These are phyloP conservation scores for Onychostruthus taczanowskii DNA, from an alignment of 2,113 vertebrate genomes.

Conservation along the genomic window DNA sequence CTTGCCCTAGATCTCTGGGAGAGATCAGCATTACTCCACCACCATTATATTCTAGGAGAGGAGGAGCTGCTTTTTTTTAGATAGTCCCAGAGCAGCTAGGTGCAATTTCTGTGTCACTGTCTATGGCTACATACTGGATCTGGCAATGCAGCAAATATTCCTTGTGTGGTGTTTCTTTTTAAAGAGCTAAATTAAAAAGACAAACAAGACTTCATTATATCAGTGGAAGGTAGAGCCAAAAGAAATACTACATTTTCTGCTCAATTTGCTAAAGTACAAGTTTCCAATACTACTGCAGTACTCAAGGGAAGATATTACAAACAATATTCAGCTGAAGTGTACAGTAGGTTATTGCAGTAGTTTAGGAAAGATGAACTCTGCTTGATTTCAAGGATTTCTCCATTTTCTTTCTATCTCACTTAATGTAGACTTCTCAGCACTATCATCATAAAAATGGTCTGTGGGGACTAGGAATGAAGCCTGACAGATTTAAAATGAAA, in stretches of 20 bases:
- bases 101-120: neutral
- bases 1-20: neutral
- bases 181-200: neutral
- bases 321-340: conserved; percentile 26
- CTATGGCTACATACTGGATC: neutral
- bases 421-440: neutral
- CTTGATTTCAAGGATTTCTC: conserved; percentile 53
- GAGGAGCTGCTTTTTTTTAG: neutral
- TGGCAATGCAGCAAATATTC: neutral
- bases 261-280: conserved; percentile 14
- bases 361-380: conserved; percentile 32
- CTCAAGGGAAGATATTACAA: conserved; percentile 32
- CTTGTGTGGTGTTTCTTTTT: neutral
- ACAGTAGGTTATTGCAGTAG: conserved; percentile 34
- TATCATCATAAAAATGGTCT: conserved; percentile 29
- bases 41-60: neutral
- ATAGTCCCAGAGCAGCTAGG: neutral
- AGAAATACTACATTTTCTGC: conserved; percentile 4
- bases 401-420: conserved; percentile 29
- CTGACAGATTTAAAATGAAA: conserved; percentile 35
- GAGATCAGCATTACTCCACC: neutral
- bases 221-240: neutral
- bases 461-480: neutral
- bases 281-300: neutral
- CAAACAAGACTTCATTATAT: neutral